Base-by-base conservation (phyloP, 2,797 vertebrate genomes). In the Sorex maritimensis region DNA sequence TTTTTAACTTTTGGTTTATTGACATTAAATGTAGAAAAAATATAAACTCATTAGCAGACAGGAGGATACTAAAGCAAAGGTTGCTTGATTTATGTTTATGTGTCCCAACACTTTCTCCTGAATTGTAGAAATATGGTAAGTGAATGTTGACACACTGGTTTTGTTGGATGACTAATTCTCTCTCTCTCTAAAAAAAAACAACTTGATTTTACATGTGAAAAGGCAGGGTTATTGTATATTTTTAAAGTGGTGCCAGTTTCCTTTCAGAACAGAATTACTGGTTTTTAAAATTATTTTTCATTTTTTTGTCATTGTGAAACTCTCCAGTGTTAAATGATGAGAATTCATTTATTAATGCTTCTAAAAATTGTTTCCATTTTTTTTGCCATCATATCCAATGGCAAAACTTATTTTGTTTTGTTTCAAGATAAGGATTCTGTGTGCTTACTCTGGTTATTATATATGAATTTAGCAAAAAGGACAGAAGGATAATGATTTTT, bases 1-100 rank as follows among this genome's bases (percentile, higher is more conserved):
- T 89, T 63, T 95, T 83, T 91, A 49, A 44, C 21, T 86, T 90
- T 86, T 78, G 65, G 63, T 93, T 90, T 12, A 49, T 79, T 63
- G 63, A 73, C 28, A 73, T 38, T 65, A 85, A 87, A 73, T 52
- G 81, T 82, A 84, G 71, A 84, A 91, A 88, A 52, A 52, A 69
- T 41, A 63, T 6, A 19, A 67, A 28, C 88, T 88, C 44, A 55
- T 89, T 88, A 92, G 77, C n/a, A 69, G 89, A 73, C 14, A 90
- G 55, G 15, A 80, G 11, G 49, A 38, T 26, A 11, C 7, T 52
- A 58, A 68, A 86, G 17, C 12, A 90, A 95, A 92, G 34, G 21
- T 65, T 69, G 55, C 73, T 68, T 92, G 44, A 63, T 78, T 67
- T 65, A 74, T 67, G 26, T 46, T 55, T 8, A 14, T 77, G 68